These are phyloP conservation scores for Tenodera sinensis DNA, from an alignment of 2,888 invertebrate species.

Conservation along the genomic window DNA sequence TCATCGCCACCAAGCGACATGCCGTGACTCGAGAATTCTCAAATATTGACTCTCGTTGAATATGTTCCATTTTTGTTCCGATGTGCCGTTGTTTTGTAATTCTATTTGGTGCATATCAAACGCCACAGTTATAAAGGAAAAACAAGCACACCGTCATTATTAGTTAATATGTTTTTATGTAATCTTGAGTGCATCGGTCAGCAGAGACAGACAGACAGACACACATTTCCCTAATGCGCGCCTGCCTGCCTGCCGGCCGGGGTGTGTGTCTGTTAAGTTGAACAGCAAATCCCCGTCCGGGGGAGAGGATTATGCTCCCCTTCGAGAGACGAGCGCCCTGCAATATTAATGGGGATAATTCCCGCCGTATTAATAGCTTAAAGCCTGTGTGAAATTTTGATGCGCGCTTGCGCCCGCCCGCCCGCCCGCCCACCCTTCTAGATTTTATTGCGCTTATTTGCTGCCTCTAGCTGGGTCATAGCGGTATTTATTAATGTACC, in stretches of 20 bases:
- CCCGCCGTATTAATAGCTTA: constrained; percentile 3
- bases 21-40: too few relatives aligned
- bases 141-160: background rate
- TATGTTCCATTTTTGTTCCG: background rate
- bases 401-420: background rate
- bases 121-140: background rate
- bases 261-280: background rate
- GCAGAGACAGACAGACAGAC: background rate
- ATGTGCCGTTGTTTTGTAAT: background rate
- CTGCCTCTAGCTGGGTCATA: background rate
- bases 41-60: too few relatives aligned
- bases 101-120: background rate
- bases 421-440: background rate
- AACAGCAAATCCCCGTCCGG: background rate
- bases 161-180: background rate
- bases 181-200: background rate
- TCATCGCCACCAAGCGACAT: too few relatives aligned
- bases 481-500: too few relatives aligned
- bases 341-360: constrained; percentile 6
- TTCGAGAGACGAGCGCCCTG: background rate
- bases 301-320: background rate
- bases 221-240: background rate
- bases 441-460: background rate
- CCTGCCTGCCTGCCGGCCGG: too few relatives aligned
- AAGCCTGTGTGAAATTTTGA: background rate